Base-by-base conservation (phyloP, 2,888 invertebrate species). In the Zhengitettix transpicula region DNA sequence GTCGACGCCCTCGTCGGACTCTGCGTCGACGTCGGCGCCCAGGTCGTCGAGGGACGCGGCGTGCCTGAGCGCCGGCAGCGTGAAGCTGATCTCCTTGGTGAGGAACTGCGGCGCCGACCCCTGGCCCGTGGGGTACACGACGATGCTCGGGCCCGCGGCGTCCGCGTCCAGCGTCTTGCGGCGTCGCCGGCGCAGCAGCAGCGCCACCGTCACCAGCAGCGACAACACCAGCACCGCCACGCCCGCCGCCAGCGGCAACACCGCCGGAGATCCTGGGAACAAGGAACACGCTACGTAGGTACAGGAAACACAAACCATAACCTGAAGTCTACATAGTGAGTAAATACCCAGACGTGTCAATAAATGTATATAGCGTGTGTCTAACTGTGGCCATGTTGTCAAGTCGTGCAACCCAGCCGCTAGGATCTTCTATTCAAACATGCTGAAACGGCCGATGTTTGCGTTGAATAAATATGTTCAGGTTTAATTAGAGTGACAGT, bases 61-160 rank as follows among this genome's bases (percentile, higher is more conserved):
- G 58, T 65, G 66, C 7, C 68, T 64, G 61, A 68, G 64, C 55
- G 67, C 66, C 9, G 69, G 69, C 52, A 69, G 62, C 17, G 66
- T 67, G 66, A 69, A 69, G 58, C 66, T 65, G 57, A 69, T 69
- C 61, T 68, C 69, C 61, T 69, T 68, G 14, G 69, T 67, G 82
- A 82, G 71, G 65, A 81, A 82, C 66, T 81, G 81, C 1, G 82
- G 79, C 1, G 77, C 75, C 10, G 75, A 69, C 58, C 82, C 78
- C 65, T 82, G 81, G 65, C 80, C 79, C 10, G 82, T 80, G 0
- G 82, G 82, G 71, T 81, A 82, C 63, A 82, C 81, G 57, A 82
- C 74, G 63, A 82, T 81, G 42, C 81, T 81, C 1, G 81, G 78
- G 0, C 78, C 78, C 10, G 76, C 75, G 66, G 77, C 76, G 56